These are phyloP conservation scores for Ceratosolen fusciceps DNA, from an alignment of 1,140 invertebrate genomes.

Conservation along the genomic window DNA sequence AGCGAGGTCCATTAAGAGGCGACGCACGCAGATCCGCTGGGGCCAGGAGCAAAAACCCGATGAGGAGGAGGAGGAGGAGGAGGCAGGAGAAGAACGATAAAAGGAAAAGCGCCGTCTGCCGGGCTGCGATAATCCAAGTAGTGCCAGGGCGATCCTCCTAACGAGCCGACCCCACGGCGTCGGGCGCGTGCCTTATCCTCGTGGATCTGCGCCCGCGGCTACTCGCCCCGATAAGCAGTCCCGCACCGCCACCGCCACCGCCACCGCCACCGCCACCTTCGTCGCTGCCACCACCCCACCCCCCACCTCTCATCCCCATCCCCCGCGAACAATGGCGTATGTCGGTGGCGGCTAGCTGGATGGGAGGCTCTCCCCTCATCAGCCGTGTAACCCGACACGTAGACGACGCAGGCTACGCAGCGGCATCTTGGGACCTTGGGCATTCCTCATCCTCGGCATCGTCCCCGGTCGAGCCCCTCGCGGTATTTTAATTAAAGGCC, in stretches of 20 bases:
- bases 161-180: not conserved
- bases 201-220: slow-evolving; percentile 7
- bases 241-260: not conserved
- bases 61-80: not conserved
- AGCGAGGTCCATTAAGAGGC: not conserved
- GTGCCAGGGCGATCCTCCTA: not conserved
- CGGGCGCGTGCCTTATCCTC: slow-evolving; percentile 31
- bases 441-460: too few species aligned
- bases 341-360: not conserved
- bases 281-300: too few species aligned
- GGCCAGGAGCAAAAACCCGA: not conserved
- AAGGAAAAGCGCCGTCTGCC: slow-evolving; percentile 7
- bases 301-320: too few species aligned
- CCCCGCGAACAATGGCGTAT: not conserved
- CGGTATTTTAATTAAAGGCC: slow-evolving; percentile 39
- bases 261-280: too few species aligned
- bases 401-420: too few species aligned
- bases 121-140: not conserved
- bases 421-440: too few species aligned
- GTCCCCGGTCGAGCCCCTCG: not conserved
- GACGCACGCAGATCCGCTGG: not conserved
- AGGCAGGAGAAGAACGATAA: not conserved
- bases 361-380: too few species aligned
- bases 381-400: too few species aligned
- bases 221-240: not conserved